Conservation (phyloP, 2,888 invertebrate species). For the Piscicola geometra region DNA sequence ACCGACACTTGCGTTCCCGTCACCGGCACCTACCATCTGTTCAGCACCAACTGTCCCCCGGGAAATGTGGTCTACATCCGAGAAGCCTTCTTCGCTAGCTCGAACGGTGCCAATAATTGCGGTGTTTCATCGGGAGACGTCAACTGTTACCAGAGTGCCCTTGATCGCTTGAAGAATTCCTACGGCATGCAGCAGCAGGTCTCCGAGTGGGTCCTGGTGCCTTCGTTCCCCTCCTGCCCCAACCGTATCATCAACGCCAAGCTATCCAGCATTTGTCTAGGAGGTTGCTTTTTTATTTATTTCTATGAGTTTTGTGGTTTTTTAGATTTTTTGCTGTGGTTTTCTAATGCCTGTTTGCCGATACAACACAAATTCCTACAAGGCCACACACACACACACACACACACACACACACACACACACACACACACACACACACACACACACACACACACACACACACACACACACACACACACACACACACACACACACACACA, state of each 20-base stretch:
- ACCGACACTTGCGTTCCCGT: background rate
- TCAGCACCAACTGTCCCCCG: background rate
- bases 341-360: too few relatives aligned
- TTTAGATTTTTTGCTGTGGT: too few relatives aligned
- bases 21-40: background rate
- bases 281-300: background rate
- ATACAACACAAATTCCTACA: too few relatives aligned
- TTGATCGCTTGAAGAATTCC: background rate
- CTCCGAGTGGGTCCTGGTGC: background rate
- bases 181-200: background rate
- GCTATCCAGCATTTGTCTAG: background rate
- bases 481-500: too few relatives aligned
- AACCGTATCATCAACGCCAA: background rate
- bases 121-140: background rate
- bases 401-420: too few relatives aligned
- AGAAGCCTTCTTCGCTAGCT: background rate
- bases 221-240: background rate
- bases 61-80: conserved; percentile 8
- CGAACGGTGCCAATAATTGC: background rate
- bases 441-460: too few relatives aligned
- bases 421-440: too few relatives aligned
- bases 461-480: too few relatives aligned
- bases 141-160: background rate
- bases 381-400: too few relatives aligned
- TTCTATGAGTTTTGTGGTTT: too few relatives aligned